Base-by-base conservation (phyloP, 2,888 invertebrate genomes). In the Aphrophora alni region DNA sequence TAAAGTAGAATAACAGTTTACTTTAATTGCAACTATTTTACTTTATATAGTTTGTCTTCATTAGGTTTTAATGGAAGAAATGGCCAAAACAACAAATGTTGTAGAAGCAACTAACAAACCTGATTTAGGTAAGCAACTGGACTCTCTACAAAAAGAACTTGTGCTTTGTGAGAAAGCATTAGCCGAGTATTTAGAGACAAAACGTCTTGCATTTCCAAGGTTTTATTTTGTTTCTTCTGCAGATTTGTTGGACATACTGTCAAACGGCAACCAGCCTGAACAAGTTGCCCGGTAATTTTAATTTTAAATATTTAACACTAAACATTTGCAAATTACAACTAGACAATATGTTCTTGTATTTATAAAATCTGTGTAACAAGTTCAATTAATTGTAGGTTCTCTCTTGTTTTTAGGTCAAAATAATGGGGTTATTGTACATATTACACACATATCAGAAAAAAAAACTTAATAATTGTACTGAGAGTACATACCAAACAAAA, bases 221-320 rank as follows among this genome's bases (percentile, higher is more conserved):
- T 98, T 98, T 89, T 98, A 98, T 89, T 98, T 98, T 89, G 97
- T 98, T 0, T 98, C 98, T 10, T 97, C 98, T 10, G 97, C 97
- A 77, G 98, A 98, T 90, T 90, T 98, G 77, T 89, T 98, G 82
- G 98, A 98, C 88, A 95, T 98, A 85, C 90, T 98, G 73, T 98
- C 98, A 17, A 98, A 98, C 88, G 98, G 98, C 82, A 98, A 97
- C 88, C 96, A 97, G 87, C 98, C 98, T 5, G 93, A 94, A 86
- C 89, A 95, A 84, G 96, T 97, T 5, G 94, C 94, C 33, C 87
- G 86, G 88, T 88, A 83, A 26, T 74, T 33, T 25, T 5, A 7
- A 33, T 5, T 5, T 33, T 33, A 5, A 33, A 33, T 33, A 8
- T 33, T 33, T 8, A 33, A 8, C 33, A 33, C 3, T 33, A 33